phyloP scores from a whole-genome alignment of 2,113 vertebrate species.

The Megaleporinus macrocephalus region DNA sequence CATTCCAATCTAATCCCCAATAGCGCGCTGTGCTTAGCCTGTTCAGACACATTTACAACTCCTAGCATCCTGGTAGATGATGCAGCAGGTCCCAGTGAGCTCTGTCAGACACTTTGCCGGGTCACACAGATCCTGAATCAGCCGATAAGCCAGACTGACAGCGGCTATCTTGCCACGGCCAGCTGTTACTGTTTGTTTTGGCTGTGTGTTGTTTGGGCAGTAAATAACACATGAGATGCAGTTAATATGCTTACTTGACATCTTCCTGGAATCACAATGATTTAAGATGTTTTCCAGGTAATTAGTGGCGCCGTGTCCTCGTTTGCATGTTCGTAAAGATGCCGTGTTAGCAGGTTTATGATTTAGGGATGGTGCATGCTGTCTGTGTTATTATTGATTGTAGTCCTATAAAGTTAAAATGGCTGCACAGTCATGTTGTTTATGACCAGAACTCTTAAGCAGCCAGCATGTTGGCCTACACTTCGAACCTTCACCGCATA shows the following conservation, averaged over 20 bases:
- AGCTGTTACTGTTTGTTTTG: conserved; percentile 5
- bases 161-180: not conserved
- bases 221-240: not conserved
- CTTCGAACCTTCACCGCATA: not conserved
- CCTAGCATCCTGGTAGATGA: conserved; percentile 2
- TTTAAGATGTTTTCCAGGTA: not conserved
- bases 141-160: conserved; percentile 10
- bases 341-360: not conserved
- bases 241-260: not conserved
- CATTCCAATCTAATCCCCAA: conserved; percentile 26
- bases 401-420: not conserved
- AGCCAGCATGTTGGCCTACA: not conserved
- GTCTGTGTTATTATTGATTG: not conserved
- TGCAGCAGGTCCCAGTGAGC: not conserved
- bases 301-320: not conserved
- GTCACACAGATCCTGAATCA: conserved; percentile 9
- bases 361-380: not conserved
- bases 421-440: not conserved
- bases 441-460: not conserved
- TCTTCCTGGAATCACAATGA: not conserved
- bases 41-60: conserved; percentile 32
- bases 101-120: not conserved
- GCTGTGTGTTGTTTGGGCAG: not conserved
- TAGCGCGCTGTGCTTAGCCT: conserved; percentile 16
- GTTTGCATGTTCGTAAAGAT: not conserved